A percentile compares a stretch with the other conserved stretches of the same genome.
Evolutionary conservation across 1,140 invertebrate species (phyloP).

Genomic region (Nasonia longicornis): DNA sequence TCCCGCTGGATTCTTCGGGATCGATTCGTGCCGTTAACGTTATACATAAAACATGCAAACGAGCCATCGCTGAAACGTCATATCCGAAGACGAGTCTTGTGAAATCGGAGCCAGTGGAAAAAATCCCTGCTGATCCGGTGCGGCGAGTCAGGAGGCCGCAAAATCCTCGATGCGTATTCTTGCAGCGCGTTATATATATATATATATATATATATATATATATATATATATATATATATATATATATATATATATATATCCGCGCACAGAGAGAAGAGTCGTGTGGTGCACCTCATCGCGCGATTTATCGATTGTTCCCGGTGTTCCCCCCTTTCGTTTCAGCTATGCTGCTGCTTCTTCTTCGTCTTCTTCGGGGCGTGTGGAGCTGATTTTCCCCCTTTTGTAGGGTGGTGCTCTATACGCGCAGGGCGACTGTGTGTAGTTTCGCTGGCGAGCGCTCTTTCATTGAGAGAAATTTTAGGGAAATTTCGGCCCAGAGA

Average conservation of each 20-base stretch:
- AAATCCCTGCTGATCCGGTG: neutral
- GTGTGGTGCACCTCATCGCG: neutral
- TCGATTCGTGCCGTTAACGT: no score
- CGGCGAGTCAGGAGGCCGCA: neutral
- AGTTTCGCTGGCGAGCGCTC: neutral
- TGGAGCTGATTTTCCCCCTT: neutral
- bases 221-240: neutral
- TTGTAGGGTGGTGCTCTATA: neutral
- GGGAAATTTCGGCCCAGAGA: neutral
- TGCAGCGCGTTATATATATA: neutral
- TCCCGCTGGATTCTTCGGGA: no score
- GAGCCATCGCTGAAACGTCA: no score
- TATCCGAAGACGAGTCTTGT: no score
- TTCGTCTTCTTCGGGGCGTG: neutral
- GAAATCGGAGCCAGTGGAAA: no score
- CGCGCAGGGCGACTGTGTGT: no score
- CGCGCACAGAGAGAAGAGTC: neutral
- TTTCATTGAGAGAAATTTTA: slow-evolving; percentile 32
- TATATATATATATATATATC: neutral
- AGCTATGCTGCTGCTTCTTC: neutral
- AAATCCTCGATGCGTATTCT: slow-evolving; percentile 5
- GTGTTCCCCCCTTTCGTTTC: neutral
- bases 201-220: no score
- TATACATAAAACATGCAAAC: no score
- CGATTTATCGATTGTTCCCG: slow-evolving; percentile 40